A percentile compares a stretch with the other conserved stretches of the same genome.
phyloP scores from a whole-genome alignment of 2,888 invertebrate genomes.

The Eilema sororculum region DNA sequence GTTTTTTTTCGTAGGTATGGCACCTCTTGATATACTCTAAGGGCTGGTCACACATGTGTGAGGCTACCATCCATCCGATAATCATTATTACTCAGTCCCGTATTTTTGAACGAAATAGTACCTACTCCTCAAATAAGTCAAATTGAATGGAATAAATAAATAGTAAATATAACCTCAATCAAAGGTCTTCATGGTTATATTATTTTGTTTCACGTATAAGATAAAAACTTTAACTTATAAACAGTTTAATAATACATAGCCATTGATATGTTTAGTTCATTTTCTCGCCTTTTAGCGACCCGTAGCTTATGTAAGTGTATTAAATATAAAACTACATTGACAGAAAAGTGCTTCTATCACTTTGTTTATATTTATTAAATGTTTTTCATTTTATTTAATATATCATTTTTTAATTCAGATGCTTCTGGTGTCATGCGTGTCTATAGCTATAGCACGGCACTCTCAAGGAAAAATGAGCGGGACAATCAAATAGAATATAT shows the following conservation, averaged over 20 bases:
- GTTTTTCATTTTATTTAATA: neutral
- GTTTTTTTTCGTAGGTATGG: too few species aligned
- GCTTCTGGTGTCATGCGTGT: constrained; percentile 37
- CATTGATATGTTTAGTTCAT: constrained; percentile 48
- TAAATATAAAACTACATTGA: neutral
- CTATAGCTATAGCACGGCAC: constrained; percentile 32
- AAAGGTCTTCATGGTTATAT: neutral
- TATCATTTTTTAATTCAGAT: constrained; percentile 42
- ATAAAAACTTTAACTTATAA: neutral
- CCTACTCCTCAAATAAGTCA: too few species aligned
- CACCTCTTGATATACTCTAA: too few species aligned
- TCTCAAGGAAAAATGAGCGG: constrained; percentile 17
- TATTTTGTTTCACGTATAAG: neutral
- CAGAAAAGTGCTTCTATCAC: neutral
- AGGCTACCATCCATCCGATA: too few species aligned
- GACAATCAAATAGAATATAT: constrained; percentile 70
- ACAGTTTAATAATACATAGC: neutral
- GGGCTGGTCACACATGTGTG: too few species aligned
- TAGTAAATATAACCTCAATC: constrained; percentile 6
- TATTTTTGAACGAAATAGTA: neutral
- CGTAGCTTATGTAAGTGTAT: constrained; percentile 47
- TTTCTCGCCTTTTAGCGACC: constrained; percentile 42
- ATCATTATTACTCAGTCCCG: too few species aligned
- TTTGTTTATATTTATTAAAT: neutral
- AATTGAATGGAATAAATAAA: neutral